Percentiles rank a stretch among this genome's conserved stretches.
These are phyloP conservation scores for Bellardia pandia DNA, from an alignment of 2,888 invertebrate species.

Conservation along the genomic window DNA sequence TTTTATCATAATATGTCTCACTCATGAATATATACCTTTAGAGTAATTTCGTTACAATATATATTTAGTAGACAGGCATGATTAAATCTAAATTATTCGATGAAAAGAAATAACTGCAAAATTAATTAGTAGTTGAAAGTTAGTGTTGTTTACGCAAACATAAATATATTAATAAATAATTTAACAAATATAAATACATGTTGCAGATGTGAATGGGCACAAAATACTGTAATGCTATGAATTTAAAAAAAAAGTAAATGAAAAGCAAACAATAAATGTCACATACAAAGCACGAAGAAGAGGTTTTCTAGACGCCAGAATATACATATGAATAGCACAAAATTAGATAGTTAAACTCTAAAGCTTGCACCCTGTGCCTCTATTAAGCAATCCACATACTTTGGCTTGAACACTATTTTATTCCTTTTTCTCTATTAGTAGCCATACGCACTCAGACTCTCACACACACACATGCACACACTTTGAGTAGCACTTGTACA, in stretches of 20 bases:
- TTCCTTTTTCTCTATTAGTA: not conserved
- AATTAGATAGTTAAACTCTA: conserved; percentile 41
- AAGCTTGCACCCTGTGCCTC: conserved; percentile 38
- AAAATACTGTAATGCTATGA: not conserved
- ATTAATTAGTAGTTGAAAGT: conserved; percentile 47
- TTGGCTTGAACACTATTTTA: conserved; percentile 4
- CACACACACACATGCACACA: not conserved
- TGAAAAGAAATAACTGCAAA: conserved; percentile 52
- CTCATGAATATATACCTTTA: not conserved
- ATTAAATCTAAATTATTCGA: conserved; percentile 45
- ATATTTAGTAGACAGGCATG: conserved; percentile 14
- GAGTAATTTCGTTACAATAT: not conserved
- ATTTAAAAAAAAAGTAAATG: not conserved
- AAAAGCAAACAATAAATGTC: conserved; percentile 5
- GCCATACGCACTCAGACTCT: not conserved
- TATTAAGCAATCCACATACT: conserved; percentile 38
- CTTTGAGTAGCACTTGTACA: conserved; percentile 6
- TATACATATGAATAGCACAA: not conserved
- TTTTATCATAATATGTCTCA: not conserved
- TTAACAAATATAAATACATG: conserved; percentile 4
- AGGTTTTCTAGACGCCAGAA: not conserved
- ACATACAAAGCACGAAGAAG: conserved; percentile 6
- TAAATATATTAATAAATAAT: conserved; percentile 55
- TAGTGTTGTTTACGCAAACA: conserved; percentile 15
- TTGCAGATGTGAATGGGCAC: too few relatives aligned